Conservation (phyloP, 2,113 vertebrate species). For the Phrynosoma platyrhinos region DNA sequence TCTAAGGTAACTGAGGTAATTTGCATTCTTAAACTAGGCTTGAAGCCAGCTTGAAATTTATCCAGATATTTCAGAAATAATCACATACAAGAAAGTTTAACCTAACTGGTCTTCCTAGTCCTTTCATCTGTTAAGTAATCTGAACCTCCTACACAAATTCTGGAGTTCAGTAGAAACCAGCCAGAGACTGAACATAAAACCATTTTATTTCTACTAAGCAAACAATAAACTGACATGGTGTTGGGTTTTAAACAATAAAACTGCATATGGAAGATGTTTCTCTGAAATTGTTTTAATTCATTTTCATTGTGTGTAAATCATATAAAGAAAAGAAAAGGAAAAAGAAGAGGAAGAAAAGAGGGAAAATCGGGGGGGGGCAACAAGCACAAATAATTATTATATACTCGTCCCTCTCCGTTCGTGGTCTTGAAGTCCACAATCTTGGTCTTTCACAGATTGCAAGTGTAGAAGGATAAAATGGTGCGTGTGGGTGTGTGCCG, state of each 20-base stretch:
- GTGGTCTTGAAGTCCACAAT: no score
- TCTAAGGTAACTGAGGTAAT: not conserved
- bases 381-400: no score
- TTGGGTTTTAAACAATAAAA: not conserved
- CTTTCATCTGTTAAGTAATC: constrained; percentile 28
- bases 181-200: not conserved
- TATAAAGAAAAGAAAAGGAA: no score
- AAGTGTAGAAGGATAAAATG: no score
- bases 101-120: not conserved
- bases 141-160: constrained; percentile 34
- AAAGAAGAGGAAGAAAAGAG: no score
- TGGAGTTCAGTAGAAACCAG: constrained; percentile 3
- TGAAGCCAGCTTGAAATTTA: not conserved
- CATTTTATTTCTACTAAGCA: not conserved
- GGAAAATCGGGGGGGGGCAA: no score
- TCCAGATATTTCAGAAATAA: not conserved
- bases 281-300: not conserved
- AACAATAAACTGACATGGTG: not conserved
- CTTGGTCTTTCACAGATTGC: no score
- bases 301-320: no score
- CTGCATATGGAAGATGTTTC: not conserved
- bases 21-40: not conserved
- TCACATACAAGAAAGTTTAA: constrained; percentile 23
- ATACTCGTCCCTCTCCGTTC: no score
- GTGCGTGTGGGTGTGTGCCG: no score